Percentiles rank a stretch among this genome's conserved stretches.
Conservation (phyloP, 1,140 invertebrate species). For the Macrocentrus cingulum region DNA sequence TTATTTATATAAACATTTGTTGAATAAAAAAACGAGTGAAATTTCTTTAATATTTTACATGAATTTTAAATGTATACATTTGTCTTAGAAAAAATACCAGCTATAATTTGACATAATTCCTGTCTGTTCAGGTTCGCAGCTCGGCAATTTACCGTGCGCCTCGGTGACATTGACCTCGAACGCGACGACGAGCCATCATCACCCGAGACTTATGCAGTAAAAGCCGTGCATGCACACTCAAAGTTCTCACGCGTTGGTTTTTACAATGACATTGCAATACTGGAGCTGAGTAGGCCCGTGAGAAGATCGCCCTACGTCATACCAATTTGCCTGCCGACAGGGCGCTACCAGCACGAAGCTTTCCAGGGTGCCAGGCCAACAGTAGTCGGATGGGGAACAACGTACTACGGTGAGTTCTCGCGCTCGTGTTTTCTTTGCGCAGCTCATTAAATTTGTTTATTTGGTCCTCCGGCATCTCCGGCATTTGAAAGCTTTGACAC, state of each 20-base stretch:
- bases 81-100: background rate
- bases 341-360: slow-evolving; percentile 59
- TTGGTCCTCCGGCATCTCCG: slow-evolving; percentile 12
- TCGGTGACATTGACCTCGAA: slow-evolving; percentile 86
- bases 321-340: slow-evolving; percentile 81
- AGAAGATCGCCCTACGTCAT: slow-evolving; percentile 81
- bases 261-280: slow-evolving; percentile 89
- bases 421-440: background rate
- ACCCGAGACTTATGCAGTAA: slow-evolving; percentile 76
- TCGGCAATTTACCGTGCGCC: slow-evolving; percentile 81
- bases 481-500: slow-evolving; percentile 2
- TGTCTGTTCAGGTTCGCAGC: slow-evolving; percentile 71
- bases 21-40: no score
- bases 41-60: no score
- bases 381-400: slow-evolving; percentile 91
- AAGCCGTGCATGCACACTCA: slow-evolving; percentile 75
- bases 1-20: no score
- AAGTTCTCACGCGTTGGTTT: slow-evolving; percentile 82
- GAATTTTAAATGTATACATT: no score
- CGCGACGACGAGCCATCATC: slow-evolving; percentile 78
- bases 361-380: slow-evolving; percentile 77
- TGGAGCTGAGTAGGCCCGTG: slow-evolving; percentile 74
- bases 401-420: slow-evolving; percentile 68
- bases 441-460: slow-evolving; percentile 9
- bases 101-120: background rate